These are phyloP conservation scores for Agonum fuliginosum DNA, from an alignment of 2,888 invertebrate genomes.

Conservation along the genomic window DNA sequence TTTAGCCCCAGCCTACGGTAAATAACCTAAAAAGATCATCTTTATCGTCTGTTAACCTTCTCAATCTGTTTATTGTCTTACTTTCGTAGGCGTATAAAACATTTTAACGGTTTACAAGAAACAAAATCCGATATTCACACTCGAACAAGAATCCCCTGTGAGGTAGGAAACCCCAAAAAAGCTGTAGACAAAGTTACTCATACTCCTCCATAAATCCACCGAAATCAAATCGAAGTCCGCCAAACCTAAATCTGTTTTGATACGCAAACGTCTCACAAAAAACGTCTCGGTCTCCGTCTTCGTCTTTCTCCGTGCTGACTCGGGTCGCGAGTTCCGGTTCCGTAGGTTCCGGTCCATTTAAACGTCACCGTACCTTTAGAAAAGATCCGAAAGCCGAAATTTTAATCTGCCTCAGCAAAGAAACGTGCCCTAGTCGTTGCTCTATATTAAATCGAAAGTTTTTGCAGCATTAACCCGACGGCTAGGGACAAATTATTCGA, in stretches of 20 bases:
- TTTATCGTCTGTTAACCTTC: no score
- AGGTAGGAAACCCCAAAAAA: constrained; percentile 31
- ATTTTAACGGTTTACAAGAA: constrained; percentile 30
- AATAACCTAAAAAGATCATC: no score
- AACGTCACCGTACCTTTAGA: constrained; percentile 61
- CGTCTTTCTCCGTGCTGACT: constrained; percentile 39
- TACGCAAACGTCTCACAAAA: constrained; percentile 47
- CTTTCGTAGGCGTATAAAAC: constrained; percentile 4
- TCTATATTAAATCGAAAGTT: constrained; percentile 57
- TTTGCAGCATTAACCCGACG: constrained; percentile 48
- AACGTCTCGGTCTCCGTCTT: background rate
- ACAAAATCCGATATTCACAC: constrained; percentile 31
- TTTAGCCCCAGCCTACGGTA: no score
- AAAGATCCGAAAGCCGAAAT: constrained; percentile 49
- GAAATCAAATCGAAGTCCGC: constrained; percentile 42
- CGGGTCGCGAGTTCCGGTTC: constrained; percentile 64
- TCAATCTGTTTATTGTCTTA: background rate
- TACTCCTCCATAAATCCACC: constrained; percentile 10
- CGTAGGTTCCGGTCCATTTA: constrained; percentile 66
- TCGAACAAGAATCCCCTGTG: background rate
- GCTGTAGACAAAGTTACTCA: constrained; percentile 28
- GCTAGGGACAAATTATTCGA: constrained; percentile 48
- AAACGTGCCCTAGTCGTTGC: constrained; percentile 37
- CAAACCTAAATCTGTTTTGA: constrained; percentile 50
- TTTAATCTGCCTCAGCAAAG: constrained; percentile 54